These are phyloP conservation scores for Parapristionchus giblindavisi DNA, from an alignment of 2,888 invertebrate species.

Conservation along the genomic window DNA sequence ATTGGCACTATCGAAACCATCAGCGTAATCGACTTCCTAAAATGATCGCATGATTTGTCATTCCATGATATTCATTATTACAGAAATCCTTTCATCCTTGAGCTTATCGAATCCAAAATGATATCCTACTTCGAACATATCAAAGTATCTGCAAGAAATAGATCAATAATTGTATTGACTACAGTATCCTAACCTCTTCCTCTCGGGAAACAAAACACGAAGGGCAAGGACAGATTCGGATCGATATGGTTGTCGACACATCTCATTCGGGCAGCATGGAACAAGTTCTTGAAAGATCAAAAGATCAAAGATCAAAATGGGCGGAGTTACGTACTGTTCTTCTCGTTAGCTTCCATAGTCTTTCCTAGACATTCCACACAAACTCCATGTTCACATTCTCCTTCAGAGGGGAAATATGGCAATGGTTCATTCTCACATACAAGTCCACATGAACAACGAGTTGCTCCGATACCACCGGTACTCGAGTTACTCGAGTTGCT, in stretches of 20 bases:
- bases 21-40: not conserved
- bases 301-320: not conserved
- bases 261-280: constrained; percentile 54
- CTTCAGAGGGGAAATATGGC: constrained; percentile 59
- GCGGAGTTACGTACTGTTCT: constrained; percentile 36
- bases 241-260: constrained; percentile 57
- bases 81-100: constrained; percentile 51
- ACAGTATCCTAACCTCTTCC: constrained; percentile 36
- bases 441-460: constrained; percentile 37
- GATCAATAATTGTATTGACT: not conserved
- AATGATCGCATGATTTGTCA: not conserved
- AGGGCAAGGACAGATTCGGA: constrained; percentile 56
- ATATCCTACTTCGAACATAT: constrained; percentile 51
- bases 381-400: constrained; percentile 61
- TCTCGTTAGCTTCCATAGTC: constrained; percentile 53
- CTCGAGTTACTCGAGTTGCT: too few species aligned
- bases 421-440: constrained; percentile 57
- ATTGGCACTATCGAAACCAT: not conserved
- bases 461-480: too few species aligned
- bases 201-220: constrained; percentile 54
- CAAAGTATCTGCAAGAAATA: constrained; percentile 46
- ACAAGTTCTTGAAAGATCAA: constrained; percentile 39
- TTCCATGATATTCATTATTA: not conserved
- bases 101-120: constrained; percentile 56
- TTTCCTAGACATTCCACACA: constrained; percentile 52